Base-by-base conservation (phyloP, 2,888 invertebrate species). In the Nemurella pictetii region DNA sequence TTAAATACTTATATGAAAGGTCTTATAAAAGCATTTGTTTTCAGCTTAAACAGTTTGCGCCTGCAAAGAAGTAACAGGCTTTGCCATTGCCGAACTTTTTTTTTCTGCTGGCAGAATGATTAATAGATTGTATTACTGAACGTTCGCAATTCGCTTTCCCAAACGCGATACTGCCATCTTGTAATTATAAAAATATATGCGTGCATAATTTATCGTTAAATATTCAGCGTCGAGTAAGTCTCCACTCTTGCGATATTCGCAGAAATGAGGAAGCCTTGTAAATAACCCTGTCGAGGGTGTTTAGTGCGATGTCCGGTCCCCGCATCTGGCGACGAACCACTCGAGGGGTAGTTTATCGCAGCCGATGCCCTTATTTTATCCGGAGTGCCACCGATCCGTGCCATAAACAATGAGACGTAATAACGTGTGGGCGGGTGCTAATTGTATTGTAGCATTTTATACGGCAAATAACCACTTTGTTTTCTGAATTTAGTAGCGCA, bases 181-280 rank as follows among this genome's bases (percentile, higher is more conserved):
- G 5, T 55, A 55, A 55, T 55, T 55, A 55, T 12, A 55, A 55
- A 55, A 55, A 20, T n/a, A n/a, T n/a, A n/a, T 20, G 55, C 55
- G 55, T 55, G 55, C 20, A 55, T 55, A 78, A 78, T 78, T 78
- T 78, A 78, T 78, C n/a, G 29, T 78, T 78, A 78, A 78, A 78
- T 78, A 78, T 78, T 78, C 78, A 55, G 55, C 55, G 20, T 20
- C 15, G 55, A 20, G n/a, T n/a, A 55, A 12, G 55, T 55, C 20
- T 55, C 55, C 55, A 20, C 55, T 35, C 35, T 12, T 20, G 55
- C 20, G 55, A 55, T 55, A 55, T 55, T 55, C 20, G 55, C 55
- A 12, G 55, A 55, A 55, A 55, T 55, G 9, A 55, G 55, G 3
- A 20, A 55, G 55, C 20, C 55, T 3, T 2, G 55, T 12, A 20